phyloP scores from a whole-genome alignment of 2,888 invertebrate genomes.

The Epicampocera succincta region DNA sequence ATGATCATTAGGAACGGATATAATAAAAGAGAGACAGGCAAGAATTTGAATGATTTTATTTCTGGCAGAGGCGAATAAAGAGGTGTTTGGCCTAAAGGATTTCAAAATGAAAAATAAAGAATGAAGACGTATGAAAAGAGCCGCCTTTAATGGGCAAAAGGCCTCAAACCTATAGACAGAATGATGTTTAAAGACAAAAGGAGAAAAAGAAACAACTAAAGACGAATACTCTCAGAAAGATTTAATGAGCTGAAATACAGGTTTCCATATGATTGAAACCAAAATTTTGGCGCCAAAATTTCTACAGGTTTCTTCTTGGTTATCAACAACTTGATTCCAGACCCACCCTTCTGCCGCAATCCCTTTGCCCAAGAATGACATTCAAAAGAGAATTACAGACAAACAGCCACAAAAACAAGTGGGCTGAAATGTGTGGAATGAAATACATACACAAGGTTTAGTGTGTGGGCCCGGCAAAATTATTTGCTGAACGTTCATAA shows the following conservation, averaged over 20 bases:
- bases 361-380: background rate
- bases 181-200: constrained; percentile 6
- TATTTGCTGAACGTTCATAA: constrained; percentile 3
- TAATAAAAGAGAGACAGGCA: constrained; percentile 47
- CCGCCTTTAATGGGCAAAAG: constrained; percentile 28
- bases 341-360: constrained; percentile 20
- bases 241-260: constrained; percentile 41
- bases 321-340: constrained; percentile 34
- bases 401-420: constrained; percentile 43
- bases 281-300: constrained; percentile 68
- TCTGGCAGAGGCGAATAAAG: constrained; percentile 5
- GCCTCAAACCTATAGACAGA: background rate
- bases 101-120: constrained; percentile 3
- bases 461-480: constrained; percentile 34
- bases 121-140: constrained; percentile 26
- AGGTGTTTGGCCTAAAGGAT: constrained; percentile 61
- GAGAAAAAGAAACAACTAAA: constrained; percentile 3
- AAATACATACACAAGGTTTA: background rate
- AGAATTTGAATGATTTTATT: constrained; percentile 59
- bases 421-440: constrained; percentile 38
- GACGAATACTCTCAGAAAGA: constrained; percentile 6
- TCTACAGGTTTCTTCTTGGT: constrained; percentile 56
- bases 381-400: constrained; percentile 37
- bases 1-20: constrained; percentile 64
- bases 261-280: constrained; percentile 49